Evolutionary conservation across 2,797 vertebrate genomes (phyloP).

Genomic region (Adelosebastes latens): DNA sequence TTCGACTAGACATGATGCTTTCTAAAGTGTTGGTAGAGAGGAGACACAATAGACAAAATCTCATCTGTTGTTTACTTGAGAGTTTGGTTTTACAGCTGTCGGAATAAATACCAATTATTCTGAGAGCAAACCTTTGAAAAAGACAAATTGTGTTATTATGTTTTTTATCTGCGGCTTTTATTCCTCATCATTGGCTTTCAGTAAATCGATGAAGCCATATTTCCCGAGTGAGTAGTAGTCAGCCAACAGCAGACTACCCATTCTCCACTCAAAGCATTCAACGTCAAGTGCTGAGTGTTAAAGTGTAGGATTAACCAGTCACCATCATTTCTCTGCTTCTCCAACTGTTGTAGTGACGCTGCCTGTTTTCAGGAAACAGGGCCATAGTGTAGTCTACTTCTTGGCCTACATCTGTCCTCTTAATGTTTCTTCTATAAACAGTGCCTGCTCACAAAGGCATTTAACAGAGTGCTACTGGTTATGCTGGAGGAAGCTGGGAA

Average conservation of each 20-base stretch:
- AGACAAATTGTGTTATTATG: not conserved
- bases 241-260: not conserved
- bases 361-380: conserved; percentile 25
- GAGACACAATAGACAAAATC: not conserved
- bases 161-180: not conserved
- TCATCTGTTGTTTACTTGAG: not conserved
- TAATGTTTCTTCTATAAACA: conserved; percentile 60
- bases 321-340: not conserved
- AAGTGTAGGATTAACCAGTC: conserved; percentile 26
- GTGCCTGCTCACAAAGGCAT: conserved; percentile 15
- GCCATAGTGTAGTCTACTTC: conserved; percentile 4
- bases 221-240: not conserved
- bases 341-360: not conserved
- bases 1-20: not conserved
- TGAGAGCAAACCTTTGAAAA: not conserved
- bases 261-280: not conserved
- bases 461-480: conserved; percentile 15
- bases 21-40: not conserved
- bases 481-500: conserved; percentile 20
- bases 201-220: not conserved
- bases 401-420: conserved; percentile 41
- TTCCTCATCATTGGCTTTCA: not conserved
- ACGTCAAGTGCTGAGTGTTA: not conserved
- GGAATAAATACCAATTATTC: not conserved
- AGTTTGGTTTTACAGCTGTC: not conserved